Evolutionary conservation across 2,888 invertebrate species (phyloP).

Genomic region (Deroplatys truncata): DNA sequence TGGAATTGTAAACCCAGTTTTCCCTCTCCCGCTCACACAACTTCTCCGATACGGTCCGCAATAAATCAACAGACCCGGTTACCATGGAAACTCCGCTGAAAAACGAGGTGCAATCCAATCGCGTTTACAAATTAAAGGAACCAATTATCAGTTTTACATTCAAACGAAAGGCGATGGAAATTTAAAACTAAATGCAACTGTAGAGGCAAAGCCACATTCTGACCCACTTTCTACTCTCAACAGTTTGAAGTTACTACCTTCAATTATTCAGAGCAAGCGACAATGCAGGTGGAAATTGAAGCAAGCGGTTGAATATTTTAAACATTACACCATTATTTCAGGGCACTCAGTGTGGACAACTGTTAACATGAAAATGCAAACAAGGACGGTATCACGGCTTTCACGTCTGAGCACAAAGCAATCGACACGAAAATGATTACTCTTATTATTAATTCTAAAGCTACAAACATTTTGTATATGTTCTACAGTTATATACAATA

Average conservation of each 20-base stretch:
- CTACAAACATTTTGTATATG: too few relatives aligned
- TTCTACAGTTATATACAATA: too few relatives aligned
- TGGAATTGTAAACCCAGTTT: neutral
- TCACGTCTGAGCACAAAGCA: neutral
- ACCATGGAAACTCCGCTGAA: neutral
- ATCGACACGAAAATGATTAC: neutral
- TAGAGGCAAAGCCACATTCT: neutral
- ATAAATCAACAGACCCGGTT: neutral
- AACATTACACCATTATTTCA: neutral
- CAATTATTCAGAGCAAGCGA: neutral
- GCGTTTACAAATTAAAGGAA: neutral
- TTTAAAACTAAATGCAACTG: neutral
- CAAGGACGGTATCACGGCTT: neutral
- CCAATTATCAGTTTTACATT: neutral
- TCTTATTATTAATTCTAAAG: too few relatives aligned
- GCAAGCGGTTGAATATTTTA: neutral
- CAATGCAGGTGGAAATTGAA: neutral
- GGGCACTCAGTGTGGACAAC: neutral
- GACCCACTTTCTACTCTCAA: neutral
- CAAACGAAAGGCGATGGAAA: neutral
- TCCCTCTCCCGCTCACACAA: neutral
- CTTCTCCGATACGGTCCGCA: neutral
- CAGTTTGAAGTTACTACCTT: neutral
- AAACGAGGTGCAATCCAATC: neutral
- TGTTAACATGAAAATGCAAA: neutral